Evolutionary conservation across 1,140 invertebrate species (phyloP).

Genomic region (Geopemphigus sp.): DNA sequence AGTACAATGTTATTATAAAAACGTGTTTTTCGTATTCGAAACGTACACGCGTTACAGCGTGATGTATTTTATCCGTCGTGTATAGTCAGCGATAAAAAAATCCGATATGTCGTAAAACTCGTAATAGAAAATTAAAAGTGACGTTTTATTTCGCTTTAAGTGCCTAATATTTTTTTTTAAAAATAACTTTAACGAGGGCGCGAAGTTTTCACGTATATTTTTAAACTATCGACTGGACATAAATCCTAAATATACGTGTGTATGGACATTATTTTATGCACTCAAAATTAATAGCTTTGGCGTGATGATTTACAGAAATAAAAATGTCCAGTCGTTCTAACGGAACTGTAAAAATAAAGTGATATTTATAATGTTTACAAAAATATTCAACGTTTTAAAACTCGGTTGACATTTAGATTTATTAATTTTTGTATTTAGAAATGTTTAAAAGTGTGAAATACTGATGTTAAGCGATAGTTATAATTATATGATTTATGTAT

Average conservation of each 20-base stretch:
- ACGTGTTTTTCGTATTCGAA: too few species aligned
- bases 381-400: background rate
- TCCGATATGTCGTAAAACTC: background rate
- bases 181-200: background rate
- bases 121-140: background rate
- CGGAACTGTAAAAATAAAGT: background rate
- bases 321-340: background rate
- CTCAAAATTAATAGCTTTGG: background rate
- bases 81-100: too few species aligned
- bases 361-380: background rate
- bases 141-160: conserved; percentile 5
- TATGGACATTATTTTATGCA: conserved; percentile 12
- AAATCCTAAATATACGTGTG: background rate
- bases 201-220: background rate
- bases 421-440: background rate
- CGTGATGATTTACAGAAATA: background rate
- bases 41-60: too few species aligned
- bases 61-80: too few species aligned
- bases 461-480: too few species aligned
- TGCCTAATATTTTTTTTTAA: background rate
- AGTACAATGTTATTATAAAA: too few species aligned
- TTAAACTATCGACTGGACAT: background rate
- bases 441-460: background rate
- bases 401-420: background rate
- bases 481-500: too few species aligned